Evolutionary conservation across 2,888 invertebrate genomes (phyloP).

Genomic region (Synergus itoensis): DNA sequence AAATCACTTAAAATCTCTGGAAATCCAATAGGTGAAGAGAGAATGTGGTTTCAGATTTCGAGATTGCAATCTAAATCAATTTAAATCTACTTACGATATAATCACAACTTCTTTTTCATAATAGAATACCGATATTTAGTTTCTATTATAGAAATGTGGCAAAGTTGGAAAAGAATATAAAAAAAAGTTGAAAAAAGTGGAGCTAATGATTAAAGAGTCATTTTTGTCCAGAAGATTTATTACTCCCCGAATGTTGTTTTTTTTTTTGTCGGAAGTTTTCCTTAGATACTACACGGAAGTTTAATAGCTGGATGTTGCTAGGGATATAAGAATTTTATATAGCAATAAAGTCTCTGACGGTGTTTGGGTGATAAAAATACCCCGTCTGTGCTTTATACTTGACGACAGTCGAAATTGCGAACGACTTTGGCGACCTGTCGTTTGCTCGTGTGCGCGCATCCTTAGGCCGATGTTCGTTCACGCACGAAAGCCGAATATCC

Average conservation of each 20-base stretch:
- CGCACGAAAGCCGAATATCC: constrained; percentile 67
- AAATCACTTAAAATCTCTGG: too few relatives aligned
- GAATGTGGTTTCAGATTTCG: too few relatives aligned
- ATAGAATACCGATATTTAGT: too few relatives aligned
- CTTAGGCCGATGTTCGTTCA: constrained; percentile 51
- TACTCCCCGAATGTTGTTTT: background rate
- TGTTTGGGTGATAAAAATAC: constrained; percentile 29
- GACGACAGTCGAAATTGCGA: constrained; percentile 35
- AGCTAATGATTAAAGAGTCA: too few relatives aligned
- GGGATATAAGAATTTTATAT: constrained; percentile 36
- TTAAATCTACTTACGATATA: too few relatives aligned
- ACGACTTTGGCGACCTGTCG: constrained; percentile 25
- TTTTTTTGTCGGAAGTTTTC: background rate
- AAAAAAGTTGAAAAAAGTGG: too few relatives aligned
- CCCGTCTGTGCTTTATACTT: constrained; percentile 11
- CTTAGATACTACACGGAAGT: background rate
- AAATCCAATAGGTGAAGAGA: too few relatives aligned
- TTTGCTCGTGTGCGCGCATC: constrained; percentile 11
- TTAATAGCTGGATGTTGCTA: constrained; percentile 24
- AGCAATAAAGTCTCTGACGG: constrained; percentile 34
- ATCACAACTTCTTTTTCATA: too few relatives aligned
- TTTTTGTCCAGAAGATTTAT: background rate
- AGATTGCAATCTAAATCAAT: too few relatives aligned
- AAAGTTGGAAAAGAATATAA: too few relatives aligned
- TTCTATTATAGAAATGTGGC: too few relatives aligned